Conservation (phyloP, 2,888 invertebrate species). For the Polydrusus tereticollis region DNA sequence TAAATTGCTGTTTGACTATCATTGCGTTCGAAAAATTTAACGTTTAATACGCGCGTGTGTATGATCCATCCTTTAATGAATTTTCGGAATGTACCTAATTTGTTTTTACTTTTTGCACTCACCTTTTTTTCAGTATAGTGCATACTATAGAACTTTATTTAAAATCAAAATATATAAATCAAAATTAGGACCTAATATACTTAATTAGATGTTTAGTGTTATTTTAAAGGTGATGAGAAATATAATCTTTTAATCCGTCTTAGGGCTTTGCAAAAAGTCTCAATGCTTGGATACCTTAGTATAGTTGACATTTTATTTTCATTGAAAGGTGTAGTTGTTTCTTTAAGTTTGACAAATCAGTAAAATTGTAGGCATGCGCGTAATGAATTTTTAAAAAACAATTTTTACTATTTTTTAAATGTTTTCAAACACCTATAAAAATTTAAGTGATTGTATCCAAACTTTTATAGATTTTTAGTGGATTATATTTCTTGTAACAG, state of each 20-base stretch:
- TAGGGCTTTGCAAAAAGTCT: background rate
- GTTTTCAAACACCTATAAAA: no score
- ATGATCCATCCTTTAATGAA: background rate
- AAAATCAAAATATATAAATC: slow-evolving; percentile 27
- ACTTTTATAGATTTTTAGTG: slow-evolving; percentile 7
- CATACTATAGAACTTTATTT: slow-evolving; percentile 10
- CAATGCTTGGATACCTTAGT: background rate
- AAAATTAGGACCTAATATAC: slow-evolving; percentile 32
- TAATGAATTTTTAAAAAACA: no score
- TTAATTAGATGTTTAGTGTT: slow-evolving; percentile 31
- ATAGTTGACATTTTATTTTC: no score
- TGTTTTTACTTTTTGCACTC: background rate
- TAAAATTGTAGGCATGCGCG: no score
- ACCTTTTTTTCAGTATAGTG: slow-evolving; percentile 10
- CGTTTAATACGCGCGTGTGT: no score
- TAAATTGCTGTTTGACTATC: no score
- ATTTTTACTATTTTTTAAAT: no score
- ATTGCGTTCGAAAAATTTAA: no score
- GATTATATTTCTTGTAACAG: slow-evolving; percentile 28
- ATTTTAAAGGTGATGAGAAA: slow-evolving; percentile 28
- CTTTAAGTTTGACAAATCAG: no score
- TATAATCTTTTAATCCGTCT: slow-evolving; percentile 24
- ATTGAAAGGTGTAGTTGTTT: no score
- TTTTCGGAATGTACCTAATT: no score
- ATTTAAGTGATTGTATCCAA: background rate